Evolutionary conservation across 2,888 invertebrate species (phyloP).

Genomic region (Kryphioiulus occultus): DNA sequence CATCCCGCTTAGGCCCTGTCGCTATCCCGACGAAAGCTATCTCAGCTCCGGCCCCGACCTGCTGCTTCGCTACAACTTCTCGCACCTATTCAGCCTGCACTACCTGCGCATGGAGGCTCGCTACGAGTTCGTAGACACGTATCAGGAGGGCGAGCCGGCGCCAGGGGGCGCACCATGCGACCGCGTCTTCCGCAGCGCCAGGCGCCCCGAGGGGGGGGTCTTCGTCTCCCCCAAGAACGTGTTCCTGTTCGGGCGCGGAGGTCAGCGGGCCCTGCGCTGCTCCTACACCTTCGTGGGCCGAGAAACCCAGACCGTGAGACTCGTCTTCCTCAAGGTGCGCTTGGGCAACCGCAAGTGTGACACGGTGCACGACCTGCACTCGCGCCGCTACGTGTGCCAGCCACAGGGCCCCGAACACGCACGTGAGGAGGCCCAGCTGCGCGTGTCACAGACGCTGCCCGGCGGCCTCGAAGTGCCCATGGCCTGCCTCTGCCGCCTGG

Average conservation of each 20-base stretch:
- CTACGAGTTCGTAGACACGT: slow-evolving; percentile 79
- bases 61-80: slow-evolving; percentile 76
- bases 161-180: slow-evolving; percentile 55
- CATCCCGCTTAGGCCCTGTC: slow-evolving; percentile 57
- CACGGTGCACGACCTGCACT: slow-evolving; percentile 74
- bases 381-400: slow-evolving; percentile 73
- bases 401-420: not conserved
- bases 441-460: slow-evolving; percentile 55
- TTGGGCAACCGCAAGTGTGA: slow-evolving; percentile 75
- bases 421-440: slow-evolving; percentile 53
- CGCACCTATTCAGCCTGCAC: slow-evolving; percentile 80
- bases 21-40: slow-evolving; percentile 72
- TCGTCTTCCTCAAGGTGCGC: slow-evolving; percentile 67
- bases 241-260: slow-evolving; percentile 83
- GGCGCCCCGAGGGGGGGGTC: slow-evolving; percentile 66
- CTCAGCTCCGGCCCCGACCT: slow-evolving; percentile 78
- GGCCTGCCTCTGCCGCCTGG: slow-evolving; percentile 64
- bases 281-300: slow-evolving; percentile 77
- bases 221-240: slow-evolving; percentile 81
- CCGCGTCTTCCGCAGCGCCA: slow-evolving; percentile 55
- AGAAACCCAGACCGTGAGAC: slow-evolving; percentile 73
- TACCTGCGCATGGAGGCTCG: slow-evolving; percentile 79
- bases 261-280: slow-evolving; percentile 79
- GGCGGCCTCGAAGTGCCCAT: slow-evolving; percentile 73
- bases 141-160: slow-evolving; percentile 56